Evolutionary conservation across 1,140 invertebrate species (phyloP).

Genomic region (Theocolax elegans): DNA sequence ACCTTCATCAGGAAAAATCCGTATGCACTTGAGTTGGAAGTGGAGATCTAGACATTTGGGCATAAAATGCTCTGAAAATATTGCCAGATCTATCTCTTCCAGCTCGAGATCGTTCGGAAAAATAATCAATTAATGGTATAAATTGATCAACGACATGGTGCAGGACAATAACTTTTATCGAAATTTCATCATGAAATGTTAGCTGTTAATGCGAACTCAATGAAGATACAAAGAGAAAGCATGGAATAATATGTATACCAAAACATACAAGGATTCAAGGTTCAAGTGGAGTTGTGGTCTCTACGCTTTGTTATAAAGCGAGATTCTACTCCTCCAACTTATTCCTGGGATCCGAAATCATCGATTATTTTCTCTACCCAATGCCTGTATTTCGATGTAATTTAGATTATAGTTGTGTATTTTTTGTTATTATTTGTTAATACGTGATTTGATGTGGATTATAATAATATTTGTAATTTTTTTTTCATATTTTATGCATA

Average conservation of each 20-base stretch:
- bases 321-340: slow-evolving; percentile 87
- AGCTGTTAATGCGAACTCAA: no score
- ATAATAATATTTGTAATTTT: slow-evolving; percentile 30
- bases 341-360: slow-evolving; percentile 62
- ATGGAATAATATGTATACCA: no score
- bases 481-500: slow-evolving; percentile 3
- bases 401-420: no score
- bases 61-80: slow-evolving; percentile 45
- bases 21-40: slow-evolving; percentile 78
- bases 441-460: no score
- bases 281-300: slow-evolving; percentile 80
- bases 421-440: no score
- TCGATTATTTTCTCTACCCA: no score
- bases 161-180: neutral
- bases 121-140: no score
- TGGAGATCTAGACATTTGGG: slow-evolving; percentile 74
- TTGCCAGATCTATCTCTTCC: slow-evolving; percentile 85
- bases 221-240: no score
- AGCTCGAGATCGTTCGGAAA: slow-evolving; percentile 70
- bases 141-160: neutral
- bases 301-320: slow-evolving; percentile 75
- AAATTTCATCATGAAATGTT: no score
- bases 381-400: no score
- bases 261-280: slow-evolving; percentile 53
- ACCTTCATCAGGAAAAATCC: no score